Base-by-base conservation (phyloP, 2,113 vertebrate genomes). In the Solea senegalensis region DNA sequence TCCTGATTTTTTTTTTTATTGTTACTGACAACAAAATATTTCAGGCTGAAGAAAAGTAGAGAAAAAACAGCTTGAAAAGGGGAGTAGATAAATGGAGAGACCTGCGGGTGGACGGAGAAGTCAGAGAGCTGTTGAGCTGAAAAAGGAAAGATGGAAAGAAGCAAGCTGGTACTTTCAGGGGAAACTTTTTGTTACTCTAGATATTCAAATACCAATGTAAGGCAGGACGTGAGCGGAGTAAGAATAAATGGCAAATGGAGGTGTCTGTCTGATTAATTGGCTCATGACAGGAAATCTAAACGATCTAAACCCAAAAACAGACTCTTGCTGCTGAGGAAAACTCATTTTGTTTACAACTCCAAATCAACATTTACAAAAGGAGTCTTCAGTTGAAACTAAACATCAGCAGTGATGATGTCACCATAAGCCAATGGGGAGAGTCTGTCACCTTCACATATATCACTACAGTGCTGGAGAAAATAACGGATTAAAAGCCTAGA, bases 401-500 rank as follows among this genome's bases (percentile, higher is more conserved):
- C 53, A 11, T 75, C 40, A 66, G 43, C 55, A 16, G 60, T 48
- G 56, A 58, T 48, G 56, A 52, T 81, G 62, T 56, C 41, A 4
- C 45, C 27, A 15, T 26, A 28, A 0, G 1, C 57, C 57, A 10
- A n/a, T 26, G 13, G 46, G n/a, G 46, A 76, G 34, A 43, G 26
- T 34, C 11, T 75, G 64, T 8, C 61, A 77, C 76, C 43, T 62
- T 48, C 11, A 64, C 51, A 44, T 63, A 51, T 62, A 14, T 61
- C 7, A 40, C 21, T 5, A 16, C 58, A 51, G 10, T 45, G 7
- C 61, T 55, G 59, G 41, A 62, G 46, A 76, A 43, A 59, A 48
- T 12, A 21, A 64, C 10, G 64, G 62, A 83, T 76, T 53, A 77
- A 74, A 48, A 53, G 50, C 59, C 61, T 3, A 26, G n/a, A 54